phyloP scores from a whole-genome alignment of 2,888 invertebrate species.

The Poecilobothrus nobilitatus region DNA sequence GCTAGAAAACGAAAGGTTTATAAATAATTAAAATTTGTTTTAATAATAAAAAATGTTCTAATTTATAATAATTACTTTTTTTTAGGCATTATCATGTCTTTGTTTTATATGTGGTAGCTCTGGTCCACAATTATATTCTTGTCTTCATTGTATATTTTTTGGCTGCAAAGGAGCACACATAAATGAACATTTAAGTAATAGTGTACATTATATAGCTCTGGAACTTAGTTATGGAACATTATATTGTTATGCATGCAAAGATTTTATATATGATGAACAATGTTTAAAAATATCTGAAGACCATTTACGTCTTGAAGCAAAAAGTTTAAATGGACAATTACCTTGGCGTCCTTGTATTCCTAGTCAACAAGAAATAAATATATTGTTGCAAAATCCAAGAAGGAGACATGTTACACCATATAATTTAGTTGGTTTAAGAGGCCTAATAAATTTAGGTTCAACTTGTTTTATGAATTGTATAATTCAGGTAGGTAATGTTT shows the following conservation, averaged over 20 bases:
- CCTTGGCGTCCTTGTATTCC: conserved; percentile 73
- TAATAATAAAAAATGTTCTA: conserved; percentile 3
- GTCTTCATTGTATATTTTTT: conserved; percentile 86
- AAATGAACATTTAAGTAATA: conserved; percentile 71
- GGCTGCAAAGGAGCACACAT: conserved; percentile 85
- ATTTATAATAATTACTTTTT: conserved; percentile 29
- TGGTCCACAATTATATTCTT: conserved; percentile 73
- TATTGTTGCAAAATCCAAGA: conserved; percentile 65
- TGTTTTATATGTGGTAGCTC: conserved; percentile 75
- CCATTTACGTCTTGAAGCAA: conserved; percentile 51
- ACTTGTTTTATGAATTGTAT: conserved; percentile 99
- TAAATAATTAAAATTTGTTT: conserved; percentile 10
- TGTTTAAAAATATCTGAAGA: conserved; percentile 49
- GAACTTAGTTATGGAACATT: conserved; percentile 84
- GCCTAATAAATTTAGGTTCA: conserved; percentile 89
- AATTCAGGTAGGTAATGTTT: conserved; percentile 55
- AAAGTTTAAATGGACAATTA: conserved; percentile 52
- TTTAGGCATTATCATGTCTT: conserved; percentile 66
- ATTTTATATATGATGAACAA: conserved; percentile 83
- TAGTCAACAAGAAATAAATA: conserved; percentile 64
- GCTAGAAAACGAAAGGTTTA: conserved; percentile 74
- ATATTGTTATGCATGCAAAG: conserved; percentile 81
- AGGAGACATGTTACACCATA: conserved; percentile 70
- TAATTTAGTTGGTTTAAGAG: conserved; percentile 82
- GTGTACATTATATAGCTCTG: conserved; percentile 75